Conservation (phyloP, 2,797 vertebrate genomes). For the Eidolon dupreanum region DNA sequence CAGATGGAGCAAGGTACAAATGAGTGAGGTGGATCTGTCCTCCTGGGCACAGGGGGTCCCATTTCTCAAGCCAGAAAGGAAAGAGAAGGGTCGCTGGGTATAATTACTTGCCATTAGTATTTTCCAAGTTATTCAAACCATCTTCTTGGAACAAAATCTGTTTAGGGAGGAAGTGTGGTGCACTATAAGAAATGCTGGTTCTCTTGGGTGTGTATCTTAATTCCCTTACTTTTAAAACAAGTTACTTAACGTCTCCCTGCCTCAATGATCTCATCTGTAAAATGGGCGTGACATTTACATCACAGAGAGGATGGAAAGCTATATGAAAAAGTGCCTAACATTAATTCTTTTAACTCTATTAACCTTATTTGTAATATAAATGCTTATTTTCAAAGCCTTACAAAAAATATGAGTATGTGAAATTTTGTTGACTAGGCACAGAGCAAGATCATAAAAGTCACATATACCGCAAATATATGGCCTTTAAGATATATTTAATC, state of each 20-base stretch:
- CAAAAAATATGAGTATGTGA: neutral
- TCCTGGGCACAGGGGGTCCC: neutral
- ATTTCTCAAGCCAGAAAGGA: neutral
- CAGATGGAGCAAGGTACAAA: no score
- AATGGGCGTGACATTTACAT: neutral
- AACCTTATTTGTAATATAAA: neutral
- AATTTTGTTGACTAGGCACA: neutral
- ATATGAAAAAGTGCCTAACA: neutral
- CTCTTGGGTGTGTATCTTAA: neutral
- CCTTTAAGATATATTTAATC: neutral
- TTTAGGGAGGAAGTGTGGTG: neutral
- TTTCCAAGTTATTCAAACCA: neutral
- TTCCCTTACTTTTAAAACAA: constrained; percentile 45
- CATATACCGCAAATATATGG: neutral
- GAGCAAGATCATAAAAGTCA: neutral
- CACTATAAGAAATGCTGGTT: neutral
- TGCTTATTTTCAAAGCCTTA: constrained; percentile 41
- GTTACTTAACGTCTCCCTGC: neutral
- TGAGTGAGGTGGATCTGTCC: neutral
- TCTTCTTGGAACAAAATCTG: constrained; percentile 14
- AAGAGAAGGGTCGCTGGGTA: neutral
- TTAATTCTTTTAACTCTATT: neutral
- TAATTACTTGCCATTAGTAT: neutral
- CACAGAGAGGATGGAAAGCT: neutral
- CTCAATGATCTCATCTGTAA: constrained; percentile 49